These are phyloP conservation scores for Schmidtea mediterranea DNA, from an alignment of 1,140 invertebrate species.

Conservation along the genomic window DNA sequence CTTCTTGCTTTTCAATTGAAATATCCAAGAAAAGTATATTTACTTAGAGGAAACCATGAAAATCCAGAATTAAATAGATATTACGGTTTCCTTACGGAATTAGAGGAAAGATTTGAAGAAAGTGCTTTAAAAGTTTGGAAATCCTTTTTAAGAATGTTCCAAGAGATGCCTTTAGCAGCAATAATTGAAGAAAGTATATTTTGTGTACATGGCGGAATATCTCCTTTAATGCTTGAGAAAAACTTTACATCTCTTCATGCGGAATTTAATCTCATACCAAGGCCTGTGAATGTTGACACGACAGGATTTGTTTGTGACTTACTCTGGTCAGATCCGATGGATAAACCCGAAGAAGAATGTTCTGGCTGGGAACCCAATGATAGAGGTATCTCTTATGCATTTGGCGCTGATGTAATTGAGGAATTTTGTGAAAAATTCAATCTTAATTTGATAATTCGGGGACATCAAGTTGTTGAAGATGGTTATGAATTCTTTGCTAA, in stretches of 20 bases:
- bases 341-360: too few species aligned
- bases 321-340: not conserved
- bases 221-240: not conserved
- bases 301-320: not conserved
- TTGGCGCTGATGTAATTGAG: too few species aligned
- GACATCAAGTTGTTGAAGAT: constrained; percentile 57
- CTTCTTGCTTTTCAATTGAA: constrained; percentile 47
- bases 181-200: not conserved
- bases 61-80: constrained; percentile 67
- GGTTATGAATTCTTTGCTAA: constrained; percentile 86
- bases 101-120: not conserved
- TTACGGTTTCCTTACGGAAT: constrained; percentile 19
- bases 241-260: not conserved
- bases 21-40: constrained; percentile 49
- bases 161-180: not conserved
- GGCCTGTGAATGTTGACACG: not conserved
- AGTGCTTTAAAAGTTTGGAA: not conserved
- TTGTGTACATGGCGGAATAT: not conserved
- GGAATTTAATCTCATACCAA: not conserved
- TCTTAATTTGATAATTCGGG: too few species aligned
- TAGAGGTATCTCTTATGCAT: too few species aligned
- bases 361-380: too few species aligned
- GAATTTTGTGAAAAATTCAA: too few species aligned
- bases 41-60: constrained; percentile 70
- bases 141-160: not conserved